Base-by-base conservation (phyloP, 2,888 invertebrate genomes). In the Lottia scabra region DNA sequence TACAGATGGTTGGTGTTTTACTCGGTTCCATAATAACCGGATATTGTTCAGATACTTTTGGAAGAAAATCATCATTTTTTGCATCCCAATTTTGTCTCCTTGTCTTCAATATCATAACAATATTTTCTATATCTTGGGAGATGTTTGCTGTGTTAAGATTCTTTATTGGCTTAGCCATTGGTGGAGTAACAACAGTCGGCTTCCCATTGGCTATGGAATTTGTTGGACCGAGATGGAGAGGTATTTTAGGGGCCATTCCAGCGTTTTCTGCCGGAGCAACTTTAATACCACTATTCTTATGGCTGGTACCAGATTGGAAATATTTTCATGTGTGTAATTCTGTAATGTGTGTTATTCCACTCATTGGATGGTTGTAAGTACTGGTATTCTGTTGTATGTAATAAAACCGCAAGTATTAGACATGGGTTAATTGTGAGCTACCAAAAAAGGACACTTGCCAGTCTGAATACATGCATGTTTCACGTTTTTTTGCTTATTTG, bases 1-100 rank as follows among this genome's bases (percentile, higher is more conserved):
- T 74, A n/a, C 76, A 76, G 30, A 76, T 76, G 76, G 72, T 30
- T 15, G 76, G 74, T 4, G 66, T 72, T 23, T 45, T 76, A 27
- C 48, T 72, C 16, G 76, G 76, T 2, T 73, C 74, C 10, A 23
- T 71, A 30, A 4, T 76, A 12, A 38, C 70, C 16, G 70, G 65
- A 30, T 65, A 70, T 13, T 65, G 63, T n/a, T 70, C 70, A 16
- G 70, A 70, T 48, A 30, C 30, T n/a, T 70, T 48, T 30, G 70
- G 70, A 45, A 38, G 70, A 26, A 70, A 70, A 46, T 3, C 23
- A 12, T 43, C 64, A 12, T 63, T 70, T 15, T 70, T 45, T 19
- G 46, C 48, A 10, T 19, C 27, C 15, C 64, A 65, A 4, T 38
- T 70, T 15, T 12, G 63, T 6, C 65, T 64, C 16, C 26, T 48